These are phyloP conservation scores for Pyralis farinalis DNA, from an alignment of 2,888 invertebrate genomes.

Conservation along the genomic window DNA sequence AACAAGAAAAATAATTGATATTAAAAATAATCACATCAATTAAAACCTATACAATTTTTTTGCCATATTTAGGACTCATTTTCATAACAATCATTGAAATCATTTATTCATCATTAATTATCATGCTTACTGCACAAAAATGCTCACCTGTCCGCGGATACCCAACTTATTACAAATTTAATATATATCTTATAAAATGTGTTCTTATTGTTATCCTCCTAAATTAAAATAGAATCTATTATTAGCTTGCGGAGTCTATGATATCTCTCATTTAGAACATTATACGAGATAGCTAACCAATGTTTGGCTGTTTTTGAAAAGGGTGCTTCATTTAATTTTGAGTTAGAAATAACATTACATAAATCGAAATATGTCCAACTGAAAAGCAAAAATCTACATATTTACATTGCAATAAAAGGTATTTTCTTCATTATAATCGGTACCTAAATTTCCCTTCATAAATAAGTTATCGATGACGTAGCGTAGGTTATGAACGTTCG, in stretches of 20 bases:
- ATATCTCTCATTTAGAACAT: constrained; percentile 1
- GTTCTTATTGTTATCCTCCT: no score
- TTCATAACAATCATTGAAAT: constrained; percentile 23
- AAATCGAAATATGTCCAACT: no score
- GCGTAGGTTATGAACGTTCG: no score
- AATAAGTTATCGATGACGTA: no score
- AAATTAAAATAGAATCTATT: background rate
- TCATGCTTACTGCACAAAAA: constrained; percentile 55
- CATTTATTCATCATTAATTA: constrained; percentile 21
- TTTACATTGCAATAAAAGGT: no score
- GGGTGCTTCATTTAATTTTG: constrained; percentile 8
- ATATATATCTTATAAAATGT: no score
- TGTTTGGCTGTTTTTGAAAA: constrained; percentile 20
- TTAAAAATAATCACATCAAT: no score
- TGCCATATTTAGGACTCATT: no score
- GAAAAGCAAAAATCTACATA: no score
- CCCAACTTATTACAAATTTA: constrained; percentile 1
- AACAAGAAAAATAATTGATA: no score
- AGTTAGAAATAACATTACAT: constrained; percentile 1
- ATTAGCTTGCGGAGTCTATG: background rate
- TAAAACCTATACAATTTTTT: constrained; percentile 11
- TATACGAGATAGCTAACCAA: constrained; percentile 5
- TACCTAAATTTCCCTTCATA: no score
- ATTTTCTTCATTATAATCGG: no score
- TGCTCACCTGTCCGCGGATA: constrained; percentile 37